Evolutionary conservation across 2,888 invertebrate genomes (phyloP).

Genomic region (Drosophila maculinotata): DNA sequence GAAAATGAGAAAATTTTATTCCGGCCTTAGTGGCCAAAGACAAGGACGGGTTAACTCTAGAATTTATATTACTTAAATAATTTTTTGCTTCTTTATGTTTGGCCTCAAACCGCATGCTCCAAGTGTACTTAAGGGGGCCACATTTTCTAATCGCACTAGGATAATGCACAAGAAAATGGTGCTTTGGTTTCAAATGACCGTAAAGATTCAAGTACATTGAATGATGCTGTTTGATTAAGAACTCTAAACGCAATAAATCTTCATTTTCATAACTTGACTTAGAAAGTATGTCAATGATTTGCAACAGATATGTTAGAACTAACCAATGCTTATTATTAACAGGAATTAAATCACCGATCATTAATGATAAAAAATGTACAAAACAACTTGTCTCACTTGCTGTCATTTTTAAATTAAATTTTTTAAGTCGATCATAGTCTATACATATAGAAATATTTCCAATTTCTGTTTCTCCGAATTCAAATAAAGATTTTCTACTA

Average conservation of each 20-base stretch:
- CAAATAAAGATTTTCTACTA: not conserved
- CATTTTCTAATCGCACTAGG: not conserved
- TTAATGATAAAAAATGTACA: not conserved
- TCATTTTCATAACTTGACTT: not conserved
- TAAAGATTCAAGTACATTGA: not conserved
- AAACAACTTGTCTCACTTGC: not conserved
- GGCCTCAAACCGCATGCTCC: conserved; percentile 1
- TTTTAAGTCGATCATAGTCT: not conserved
- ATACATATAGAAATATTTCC: not conserved
- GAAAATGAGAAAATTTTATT: not conserved
- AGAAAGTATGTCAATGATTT: not conserved
- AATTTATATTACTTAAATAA: not conserved
- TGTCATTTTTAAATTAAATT: not conserved
- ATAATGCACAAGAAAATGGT: not conserved
- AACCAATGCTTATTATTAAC: no score
- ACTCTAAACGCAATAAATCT: not conserved
- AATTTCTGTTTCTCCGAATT: not conserved
- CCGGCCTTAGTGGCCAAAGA: not conserved
- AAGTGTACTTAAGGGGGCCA: not conserved
- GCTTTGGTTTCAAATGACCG: not conserved
- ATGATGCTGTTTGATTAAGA: no score
- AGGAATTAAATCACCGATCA: not conserved
- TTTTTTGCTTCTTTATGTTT: conserved; percentile 1
- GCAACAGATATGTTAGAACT: not conserved
- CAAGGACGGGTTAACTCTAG: not conserved